Conservation (phyloP, 2,797 vertebrate genomes). For the Sebastes kiyomatsui region DNA sequence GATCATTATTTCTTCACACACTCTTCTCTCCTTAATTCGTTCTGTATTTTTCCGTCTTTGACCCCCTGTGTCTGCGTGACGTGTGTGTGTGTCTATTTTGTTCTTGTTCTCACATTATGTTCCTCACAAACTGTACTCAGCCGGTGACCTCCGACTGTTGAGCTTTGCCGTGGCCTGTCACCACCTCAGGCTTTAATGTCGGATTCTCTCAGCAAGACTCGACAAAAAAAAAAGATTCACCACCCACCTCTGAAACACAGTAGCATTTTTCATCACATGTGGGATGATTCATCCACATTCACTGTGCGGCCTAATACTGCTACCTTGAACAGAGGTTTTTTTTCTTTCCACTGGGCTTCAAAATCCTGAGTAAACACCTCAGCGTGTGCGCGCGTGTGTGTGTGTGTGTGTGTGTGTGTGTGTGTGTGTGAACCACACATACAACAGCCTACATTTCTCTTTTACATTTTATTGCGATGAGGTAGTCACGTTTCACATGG, state of each 20-base stretch:
- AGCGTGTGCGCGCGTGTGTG: background rate
- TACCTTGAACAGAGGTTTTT: background rate
- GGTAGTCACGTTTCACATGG: conserved; percentile 59
- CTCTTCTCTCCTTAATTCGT: background rate
- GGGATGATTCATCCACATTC: conserved; percentile 28
- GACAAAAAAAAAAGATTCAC: background rate
- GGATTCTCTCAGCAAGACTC: conserved; percentile 19
- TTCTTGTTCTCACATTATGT: conserved; percentile 28
- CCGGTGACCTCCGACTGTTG: conserved; percentile 33
- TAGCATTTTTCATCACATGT: conserved; percentile 35
- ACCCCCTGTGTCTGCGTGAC: background rate
- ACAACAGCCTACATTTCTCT: conserved; percentile 48
- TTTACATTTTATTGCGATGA: conserved; percentile 69
- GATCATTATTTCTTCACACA: background rate
- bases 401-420: background rate
- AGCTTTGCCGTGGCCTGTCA: conserved; percentile 39
- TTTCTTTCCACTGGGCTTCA: background rate
- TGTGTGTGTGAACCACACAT: background rate
- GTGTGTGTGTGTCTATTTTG: background rate
- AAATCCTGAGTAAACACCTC: conserved; percentile 36
- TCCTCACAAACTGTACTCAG: conserved; percentile 30
- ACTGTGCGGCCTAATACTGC: background rate
- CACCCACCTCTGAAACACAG: conserved; percentile 31
- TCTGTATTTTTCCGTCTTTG: background rate
- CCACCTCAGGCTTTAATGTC: conserved; percentile 49